These are phyloP conservation scores for Drosophila nr. medialis DNA, from an alignment of 2,888 invertebrate species.

Conservation along the genomic window DNA sequence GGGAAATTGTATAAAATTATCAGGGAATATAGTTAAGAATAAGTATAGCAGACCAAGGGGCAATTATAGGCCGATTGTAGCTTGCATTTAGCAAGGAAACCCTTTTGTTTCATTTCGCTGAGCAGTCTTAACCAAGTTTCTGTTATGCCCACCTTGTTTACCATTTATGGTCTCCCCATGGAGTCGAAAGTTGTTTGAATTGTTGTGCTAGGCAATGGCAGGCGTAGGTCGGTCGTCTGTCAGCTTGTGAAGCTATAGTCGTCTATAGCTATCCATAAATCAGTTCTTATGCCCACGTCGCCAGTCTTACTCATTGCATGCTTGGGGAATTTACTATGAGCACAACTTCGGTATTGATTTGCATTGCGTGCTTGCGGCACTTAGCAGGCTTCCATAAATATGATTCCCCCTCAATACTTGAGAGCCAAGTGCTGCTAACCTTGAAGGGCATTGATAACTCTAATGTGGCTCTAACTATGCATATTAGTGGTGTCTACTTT, in stretches of 20 bases:
- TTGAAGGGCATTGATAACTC: conserved; percentile 41
- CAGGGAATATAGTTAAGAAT: conserved; percentile 12
- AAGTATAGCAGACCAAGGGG: background rate
- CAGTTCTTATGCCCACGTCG: conserved; percentile 37
- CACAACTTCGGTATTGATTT: conserved; percentile 62
- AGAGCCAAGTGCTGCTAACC: conserved; percentile 41
- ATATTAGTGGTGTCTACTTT: conserved; percentile 27
- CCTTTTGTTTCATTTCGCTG: conserved; percentile 45
- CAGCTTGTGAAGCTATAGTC: conserved; percentile 1
- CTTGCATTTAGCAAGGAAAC: conserved; percentile 41
- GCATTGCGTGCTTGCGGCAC: conserved; percentile 66
- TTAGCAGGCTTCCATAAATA: conserved; percentile 35
- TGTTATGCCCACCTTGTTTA: conserved; percentile 26
- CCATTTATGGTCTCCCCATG: conserved; percentile 39
- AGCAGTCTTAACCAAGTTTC: conserved; percentile 24
- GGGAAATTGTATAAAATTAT: conserved; percentile 3
- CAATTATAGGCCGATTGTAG: conserved; percentile 12
- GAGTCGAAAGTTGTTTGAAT: conserved; percentile 25
- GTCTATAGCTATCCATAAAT: conserved; percentile 38
- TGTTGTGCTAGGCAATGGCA: conserved; percentile 48
- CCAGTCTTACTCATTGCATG: conserved; percentile 35
- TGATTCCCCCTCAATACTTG: conserved; percentile 23
- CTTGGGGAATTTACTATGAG: conserved; percentile 11
- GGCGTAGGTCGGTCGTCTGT: conserved; percentile 33
- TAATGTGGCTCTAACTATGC: conserved; percentile 40